Evolutionary conservation across 2,797 vertebrate genomes (phyloP).

Genomic region (Betta splendens): DNA sequence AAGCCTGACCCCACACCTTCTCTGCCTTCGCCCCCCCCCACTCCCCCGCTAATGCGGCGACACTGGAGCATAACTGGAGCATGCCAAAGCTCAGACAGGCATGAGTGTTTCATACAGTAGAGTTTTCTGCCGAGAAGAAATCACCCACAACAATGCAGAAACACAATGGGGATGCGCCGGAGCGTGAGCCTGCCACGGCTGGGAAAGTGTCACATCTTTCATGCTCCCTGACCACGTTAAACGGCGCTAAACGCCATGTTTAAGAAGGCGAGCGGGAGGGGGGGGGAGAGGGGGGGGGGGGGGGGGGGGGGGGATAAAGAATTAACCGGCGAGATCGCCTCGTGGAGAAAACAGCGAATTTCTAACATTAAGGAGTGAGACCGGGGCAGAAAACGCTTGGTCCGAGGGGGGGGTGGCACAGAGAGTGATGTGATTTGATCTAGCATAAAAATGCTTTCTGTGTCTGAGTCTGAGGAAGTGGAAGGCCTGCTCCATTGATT

Average conservation of each 20-base stretch:
- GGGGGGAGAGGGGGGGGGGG: constrained; percentile 42
- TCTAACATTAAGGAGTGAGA: constrained; percentile 39
- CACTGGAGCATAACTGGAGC: constrained; percentile 84
- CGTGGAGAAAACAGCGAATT: constrained; percentile 45
- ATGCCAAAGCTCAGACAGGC: constrained; percentile 86
- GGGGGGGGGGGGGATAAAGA: constrained; percentile 17
- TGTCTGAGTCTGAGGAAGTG: constrained; percentile 69
- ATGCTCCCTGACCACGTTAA: constrained; percentile 85
- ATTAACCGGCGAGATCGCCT: constrained; percentile 42
- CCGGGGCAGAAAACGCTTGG: constrained; percentile 40
- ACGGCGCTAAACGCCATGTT: constrained; percentile 81
- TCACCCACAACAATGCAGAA: constrained; percentile 81
- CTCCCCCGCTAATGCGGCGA: constrained; percentile 71
- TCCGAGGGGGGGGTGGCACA: constrained; percentile 60
- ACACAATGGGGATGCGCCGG: constrained; percentile 77
- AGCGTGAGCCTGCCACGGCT: constrained; percentile 77
- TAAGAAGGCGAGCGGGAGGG: constrained; percentile 72
- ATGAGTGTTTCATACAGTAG: constrained; percentile 84
- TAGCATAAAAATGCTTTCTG: constrained; percentile 77
- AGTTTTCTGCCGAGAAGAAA: constrained; percentile 75
- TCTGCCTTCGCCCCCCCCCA: not conserved
- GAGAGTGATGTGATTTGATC: constrained; percentile 75
- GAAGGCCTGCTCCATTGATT: constrained; percentile 73
- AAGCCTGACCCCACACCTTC: constrained; percentile 42
- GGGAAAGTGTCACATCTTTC: constrained; percentile 85